Base-by-base conservation (phyloP, 2,113 vertebrate species). In the Copsychus sechellarum region DNA sequence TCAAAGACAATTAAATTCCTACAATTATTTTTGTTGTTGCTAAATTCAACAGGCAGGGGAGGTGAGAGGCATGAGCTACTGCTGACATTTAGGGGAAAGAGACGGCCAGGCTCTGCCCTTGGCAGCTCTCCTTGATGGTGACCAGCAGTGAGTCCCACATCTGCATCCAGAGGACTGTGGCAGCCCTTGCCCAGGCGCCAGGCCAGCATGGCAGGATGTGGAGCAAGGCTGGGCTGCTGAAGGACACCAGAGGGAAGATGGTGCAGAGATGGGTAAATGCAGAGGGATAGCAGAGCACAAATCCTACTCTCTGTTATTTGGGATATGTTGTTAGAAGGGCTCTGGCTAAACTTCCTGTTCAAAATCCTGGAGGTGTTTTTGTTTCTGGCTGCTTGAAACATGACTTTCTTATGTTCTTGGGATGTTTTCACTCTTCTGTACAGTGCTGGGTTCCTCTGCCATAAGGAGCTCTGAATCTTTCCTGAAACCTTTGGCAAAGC, bases 131-230 rank as follows among this genome's bases (percentile, higher is more conserved):
- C 38, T 51, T 58, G 29, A 25, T 9, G 12, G 38, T 67, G 66
- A 17, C 33, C 0, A 0, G 23, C 57, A 34, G 40, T 1, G 2
- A 60, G 33, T 58, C 19, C 38, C 21, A 36, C 6, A 1, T 5
- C 71, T 53, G 40, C 43, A 5, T 54, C 57, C 80, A 38, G 42
- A 2, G 3, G 18, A 15, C 18, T 2, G 0, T 45, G 34, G 25
- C 53, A 67, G 25, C 51, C 29, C 88, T 72, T 51, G 45, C 36
- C 64, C 33, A 23, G 29, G 12, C 40, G 28, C 70, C 82, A 36
- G 51, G 66, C 22, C 29, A 48, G 56, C 20, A 8, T 4, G 5
- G 72, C n/a, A 25, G 74, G 38, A 16, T 38, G 33, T n/a, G 38
- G 53, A 74, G 40, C 48, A 40, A 51, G 53, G 43, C 47, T 62